A percentile compares a stretch with the other conserved stretches of the same genome.
phyloP scores from a whole-genome alignment of 2,113 vertebrate genomes.

The Passer montanus region DNA sequence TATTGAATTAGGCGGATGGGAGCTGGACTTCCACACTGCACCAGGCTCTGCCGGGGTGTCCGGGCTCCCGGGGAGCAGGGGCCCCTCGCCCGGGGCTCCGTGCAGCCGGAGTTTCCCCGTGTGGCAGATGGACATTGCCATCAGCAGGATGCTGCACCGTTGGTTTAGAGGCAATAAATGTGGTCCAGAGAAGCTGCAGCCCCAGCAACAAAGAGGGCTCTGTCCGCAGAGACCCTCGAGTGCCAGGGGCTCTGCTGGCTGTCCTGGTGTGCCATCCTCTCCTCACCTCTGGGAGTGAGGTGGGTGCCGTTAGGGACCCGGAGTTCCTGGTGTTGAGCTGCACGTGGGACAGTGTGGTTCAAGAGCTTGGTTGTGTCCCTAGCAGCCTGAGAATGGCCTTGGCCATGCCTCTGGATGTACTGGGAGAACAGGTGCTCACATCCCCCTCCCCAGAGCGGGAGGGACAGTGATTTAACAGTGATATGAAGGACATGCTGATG shows the following conservation, averaged over 20 bases:
- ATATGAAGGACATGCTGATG: background rate
- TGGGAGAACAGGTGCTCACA: background rate
- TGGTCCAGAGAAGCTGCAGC: background rate
- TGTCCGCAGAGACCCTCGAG: background rate
- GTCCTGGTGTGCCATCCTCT: background rate
- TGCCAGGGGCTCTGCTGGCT: background rate
- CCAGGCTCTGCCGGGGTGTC: background rate
- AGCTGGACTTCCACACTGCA: background rate
- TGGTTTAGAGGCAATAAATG: background rate
- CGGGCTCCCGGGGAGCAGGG: background rate
- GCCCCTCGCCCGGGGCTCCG: background rate
- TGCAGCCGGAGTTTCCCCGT: accelerated
- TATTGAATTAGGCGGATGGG: constrained; percentile 42
- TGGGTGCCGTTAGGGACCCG: background rate
- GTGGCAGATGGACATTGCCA: accelerated
- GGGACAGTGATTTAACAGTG: background rate
- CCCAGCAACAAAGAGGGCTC: background rate
- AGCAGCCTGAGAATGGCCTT: background rate
- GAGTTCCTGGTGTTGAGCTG: background rate
- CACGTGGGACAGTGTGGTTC: background rate
- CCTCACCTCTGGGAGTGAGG: accelerated
- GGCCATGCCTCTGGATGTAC: background rate
- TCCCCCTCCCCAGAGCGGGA: background rate
- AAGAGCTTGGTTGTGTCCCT: background rate
- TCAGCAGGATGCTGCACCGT: background rate